Conservation (phyloP, 2,797 vertebrate genomes). For the Fratercula arctica region DNA sequence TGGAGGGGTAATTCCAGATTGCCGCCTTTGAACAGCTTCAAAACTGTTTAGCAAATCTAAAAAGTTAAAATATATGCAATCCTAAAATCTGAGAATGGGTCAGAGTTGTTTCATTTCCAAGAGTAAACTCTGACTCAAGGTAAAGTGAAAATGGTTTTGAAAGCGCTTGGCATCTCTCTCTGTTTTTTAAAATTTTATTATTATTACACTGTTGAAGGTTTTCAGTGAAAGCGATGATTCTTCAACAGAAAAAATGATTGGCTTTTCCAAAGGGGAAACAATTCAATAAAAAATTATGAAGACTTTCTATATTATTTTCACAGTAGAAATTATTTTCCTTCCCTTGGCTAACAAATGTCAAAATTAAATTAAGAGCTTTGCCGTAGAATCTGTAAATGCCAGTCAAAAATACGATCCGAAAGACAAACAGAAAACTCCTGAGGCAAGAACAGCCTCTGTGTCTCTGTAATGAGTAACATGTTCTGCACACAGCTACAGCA, state of each 20-base stretch:
- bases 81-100: background rate
- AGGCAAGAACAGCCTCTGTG: background rate
- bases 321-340: background rate
- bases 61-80: background rate
- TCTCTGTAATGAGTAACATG: background rate
- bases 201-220: background rate
- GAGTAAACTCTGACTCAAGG: background rate
- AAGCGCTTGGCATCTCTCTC: accelerated
- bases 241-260: background rate
- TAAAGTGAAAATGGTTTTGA: background rate
- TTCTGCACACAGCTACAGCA: background rate
- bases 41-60: background rate
- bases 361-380: background rate
- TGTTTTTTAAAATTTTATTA: background rate
- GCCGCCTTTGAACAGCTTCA: background rate
- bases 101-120: background rate
- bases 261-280: background rate
- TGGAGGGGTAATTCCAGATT: background rate
- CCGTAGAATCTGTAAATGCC: background rate
- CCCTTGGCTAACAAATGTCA: background rate
- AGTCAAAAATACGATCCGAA: background rate
- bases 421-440: background rate
- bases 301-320: background rate
- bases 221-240: background rate
- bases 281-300: background rate